Evolutionary conservation across 2,888 invertebrate genomes (phyloP).

Genomic region (Drosophila hawaiiensis): DNA sequence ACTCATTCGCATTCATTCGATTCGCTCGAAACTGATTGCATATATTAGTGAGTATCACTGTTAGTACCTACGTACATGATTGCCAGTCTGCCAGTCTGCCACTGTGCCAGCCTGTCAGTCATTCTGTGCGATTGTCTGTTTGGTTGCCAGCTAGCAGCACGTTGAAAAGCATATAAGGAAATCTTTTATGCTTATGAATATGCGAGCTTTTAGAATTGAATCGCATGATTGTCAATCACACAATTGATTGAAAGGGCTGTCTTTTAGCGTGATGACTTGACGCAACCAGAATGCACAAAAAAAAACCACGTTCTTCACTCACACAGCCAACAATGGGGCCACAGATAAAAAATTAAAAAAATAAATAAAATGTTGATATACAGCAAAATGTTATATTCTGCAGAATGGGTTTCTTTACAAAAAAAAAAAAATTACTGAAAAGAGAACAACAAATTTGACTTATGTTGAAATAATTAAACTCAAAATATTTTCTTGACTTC

Average conservation of each 20-base stretch:
- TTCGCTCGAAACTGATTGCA: conserved; percentile 63
- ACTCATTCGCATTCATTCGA: conserved; percentile 71
- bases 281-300: conserved; percentile 11
- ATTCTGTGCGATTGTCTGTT: conserved; percentile 51
- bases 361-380: neutral
- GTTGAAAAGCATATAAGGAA: conserved; percentile 26
- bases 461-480: neutral
- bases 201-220: conserved; percentile 54
- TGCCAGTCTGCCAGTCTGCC: conserved; percentile 11
- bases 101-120: conserved; percentile 21
- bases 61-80: conserved; percentile 13
- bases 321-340: neutral
- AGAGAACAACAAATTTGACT: neutral
- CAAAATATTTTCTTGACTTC: neutral
- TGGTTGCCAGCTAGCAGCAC: conserved; percentile 60
- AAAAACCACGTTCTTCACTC: neutral
- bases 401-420: neutral
- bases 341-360: neutral
- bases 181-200: conserved; percentile 77
- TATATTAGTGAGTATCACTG: conserved; percentile 63
- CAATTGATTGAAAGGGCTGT: conserved; percentile 57
- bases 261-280: conserved; percentile 24
- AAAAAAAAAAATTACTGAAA: neutral
- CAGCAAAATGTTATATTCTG: neutral
- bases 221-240: conserved; percentile 61